Percentiles rank a stretch among this genome's conserved stretches.
Conservation (phyloP, 2,797 vertebrate genomes). For the Sebastes aleutianus region DNA sequence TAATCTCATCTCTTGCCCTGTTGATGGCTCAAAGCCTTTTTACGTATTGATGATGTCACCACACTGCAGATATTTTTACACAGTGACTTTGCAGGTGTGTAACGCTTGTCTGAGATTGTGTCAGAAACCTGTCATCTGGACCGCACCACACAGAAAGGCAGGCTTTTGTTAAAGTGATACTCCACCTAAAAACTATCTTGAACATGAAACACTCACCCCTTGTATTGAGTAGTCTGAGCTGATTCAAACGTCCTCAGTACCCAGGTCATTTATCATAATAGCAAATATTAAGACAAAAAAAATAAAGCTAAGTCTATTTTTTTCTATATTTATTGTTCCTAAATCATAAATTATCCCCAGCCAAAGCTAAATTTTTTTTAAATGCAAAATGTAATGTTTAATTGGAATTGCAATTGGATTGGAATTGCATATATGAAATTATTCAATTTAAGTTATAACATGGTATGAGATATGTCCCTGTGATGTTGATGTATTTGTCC, state of each 20-base stretch:
- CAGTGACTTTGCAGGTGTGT: background rate
- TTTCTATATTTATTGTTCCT: background rate
- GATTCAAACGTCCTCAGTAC: background rate
- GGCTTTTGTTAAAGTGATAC: background rate
- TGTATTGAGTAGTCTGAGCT: background rate
- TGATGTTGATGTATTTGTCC: background rate
- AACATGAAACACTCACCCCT: background rate
- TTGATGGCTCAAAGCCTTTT: constrained; percentile 10
- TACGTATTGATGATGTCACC: constrained; percentile 30
- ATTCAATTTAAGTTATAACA: background rate
- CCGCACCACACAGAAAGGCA: background rate
- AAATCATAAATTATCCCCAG: background rate
- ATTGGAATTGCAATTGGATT: background rate
- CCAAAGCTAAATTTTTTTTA: background rate
- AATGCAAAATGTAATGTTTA: background rate
- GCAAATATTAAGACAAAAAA: background rate
- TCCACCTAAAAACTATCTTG: background rate
- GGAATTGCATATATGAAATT: background rate
- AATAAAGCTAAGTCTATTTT: background rate
- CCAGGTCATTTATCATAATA: background rate
- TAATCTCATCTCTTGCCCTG: constrained; percentile 3
- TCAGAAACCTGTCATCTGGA: background rate
- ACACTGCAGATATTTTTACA: constrained; percentile 21
- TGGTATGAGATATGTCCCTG: background rate
- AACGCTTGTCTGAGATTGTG: background rate